These are phyloP conservation scores for Salpingus planirostris DNA, from an alignment of 2,888 invertebrate genomes.

Conservation along the genomic window DNA sequence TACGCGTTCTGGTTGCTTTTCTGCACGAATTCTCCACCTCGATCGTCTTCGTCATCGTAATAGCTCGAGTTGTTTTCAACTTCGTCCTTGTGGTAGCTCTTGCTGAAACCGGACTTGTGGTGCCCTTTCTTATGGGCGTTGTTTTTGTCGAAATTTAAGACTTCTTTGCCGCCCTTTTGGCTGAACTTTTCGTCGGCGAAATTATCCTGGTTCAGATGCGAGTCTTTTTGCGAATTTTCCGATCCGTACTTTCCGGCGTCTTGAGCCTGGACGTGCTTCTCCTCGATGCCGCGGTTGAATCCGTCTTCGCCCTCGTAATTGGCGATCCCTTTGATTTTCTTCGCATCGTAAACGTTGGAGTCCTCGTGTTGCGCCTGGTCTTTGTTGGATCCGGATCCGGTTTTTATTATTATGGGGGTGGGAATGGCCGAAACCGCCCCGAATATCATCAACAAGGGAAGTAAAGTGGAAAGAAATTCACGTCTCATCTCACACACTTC, in stretches of 20 bases:
- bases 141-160: constrained; percentile 28
- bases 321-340: constrained; percentile 24
- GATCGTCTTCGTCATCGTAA: constrained; percentile 53
- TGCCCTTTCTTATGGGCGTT: constrained; percentile 57
- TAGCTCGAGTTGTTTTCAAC: constrained; percentile 59
- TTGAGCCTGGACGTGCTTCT: constrained; percentile 27
- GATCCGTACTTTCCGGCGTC: constrained; percentile 32
- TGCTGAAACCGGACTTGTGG: constrained; percentile 59
- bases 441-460: too few relatives aligned
- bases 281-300: constrained; percentile 31
- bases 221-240: constrained; percentile 27
- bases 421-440: constrained; percentile 8
- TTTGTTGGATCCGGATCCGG: constrained; percentile 8
- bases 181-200: constrained; percentile 32
- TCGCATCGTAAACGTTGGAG: constrained; percentile 19
- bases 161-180: constrained; percentile 27
- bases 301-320: constrained; percentile 33
- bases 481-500: too few relatives aligned
- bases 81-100: constrained; percentile 62
- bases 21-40: constrained; percentile 36
- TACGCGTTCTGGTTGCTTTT: constrained; percentile 27
- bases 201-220: constrained; percentile 28
- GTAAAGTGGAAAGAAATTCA: too few relatives aligned
- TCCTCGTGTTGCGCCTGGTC: constrained; percentile 18
- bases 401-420: too few relatives aligned